These are phyloP conservation scores for Drosophila birchii DNA, from an alignment of 2,888 invertebrate species.

Conservation along the genomic window DNA sequence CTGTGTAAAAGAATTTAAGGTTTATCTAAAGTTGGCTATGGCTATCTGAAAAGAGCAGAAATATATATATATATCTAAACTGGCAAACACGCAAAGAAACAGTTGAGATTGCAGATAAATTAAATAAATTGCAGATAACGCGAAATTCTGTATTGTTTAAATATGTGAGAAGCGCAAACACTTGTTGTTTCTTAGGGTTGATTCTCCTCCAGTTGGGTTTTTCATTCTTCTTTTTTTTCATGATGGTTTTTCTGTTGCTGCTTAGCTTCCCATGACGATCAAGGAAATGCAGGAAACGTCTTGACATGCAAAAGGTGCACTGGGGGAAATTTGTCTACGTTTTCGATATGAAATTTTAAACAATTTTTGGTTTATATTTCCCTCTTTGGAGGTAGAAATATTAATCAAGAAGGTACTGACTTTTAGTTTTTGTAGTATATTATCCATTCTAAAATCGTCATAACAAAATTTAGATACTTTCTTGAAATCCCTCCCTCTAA, in stretches of 20 bases:
- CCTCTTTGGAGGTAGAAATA: neutral
- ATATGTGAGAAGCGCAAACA: slow-evolving; percentile 38
- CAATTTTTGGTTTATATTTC: neutral
- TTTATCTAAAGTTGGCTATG: slow-evolving; percentile 23
- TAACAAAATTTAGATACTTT: neutral
- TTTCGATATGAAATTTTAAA: neutral
- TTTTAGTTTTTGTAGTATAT: neutral
- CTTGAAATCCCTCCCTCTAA: neutral
- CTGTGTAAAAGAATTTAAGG: slow-evolving; percentile 18
- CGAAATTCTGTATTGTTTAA: slow-evolving; percentile 30
- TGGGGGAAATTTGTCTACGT: neutral
- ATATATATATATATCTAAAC: slow-evolving; percentile 8
- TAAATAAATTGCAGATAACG: slow-evolving; percentile 49
- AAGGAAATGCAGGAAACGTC: slow-evolving; percentile 43
- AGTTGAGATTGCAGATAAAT: slow-evolving; percentile 47
- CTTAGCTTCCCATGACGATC: slow-evolving; percentile 62
- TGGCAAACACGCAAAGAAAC: slow-evolving; percentile 12
- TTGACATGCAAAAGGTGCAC: slow-evolving; percentile 38
- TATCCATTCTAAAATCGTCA: neutral
- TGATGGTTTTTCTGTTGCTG: slow-evolving; percentile 36
- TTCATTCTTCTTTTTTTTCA: neutral
- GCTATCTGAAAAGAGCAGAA: slow-evolving; percentile 18
- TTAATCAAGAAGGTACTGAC: neutral
- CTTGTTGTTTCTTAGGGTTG: slow-evolving; percentile 42
- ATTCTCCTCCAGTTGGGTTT: slow-evolving; percentile 14